phyloP scores from a whole-genome alignment of 2,113 vertebrate genomes.

The Fulmarus glacialis region DNA sequence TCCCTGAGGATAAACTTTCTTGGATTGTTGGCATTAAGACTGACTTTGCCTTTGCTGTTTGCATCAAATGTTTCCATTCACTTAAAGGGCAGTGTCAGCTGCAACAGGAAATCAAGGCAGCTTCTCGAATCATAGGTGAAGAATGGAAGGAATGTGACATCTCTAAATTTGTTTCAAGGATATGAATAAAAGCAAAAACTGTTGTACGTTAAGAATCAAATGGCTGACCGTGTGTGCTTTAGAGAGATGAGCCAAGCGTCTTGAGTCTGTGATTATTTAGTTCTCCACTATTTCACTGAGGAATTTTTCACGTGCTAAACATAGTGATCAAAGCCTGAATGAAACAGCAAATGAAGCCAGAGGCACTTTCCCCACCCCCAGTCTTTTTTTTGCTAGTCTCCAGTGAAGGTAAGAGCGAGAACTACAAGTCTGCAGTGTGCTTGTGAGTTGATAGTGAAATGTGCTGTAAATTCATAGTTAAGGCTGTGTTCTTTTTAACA shows the following conservation, averaged over 20 bases:
- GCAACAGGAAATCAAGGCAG: conserved; percentile 65
- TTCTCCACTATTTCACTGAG: conserved; percentile 36
- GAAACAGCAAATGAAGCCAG: conserved; percentile 29
- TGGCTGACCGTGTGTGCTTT: conserved; percentile 2
- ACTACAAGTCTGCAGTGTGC: neutral
- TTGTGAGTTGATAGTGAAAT: neutral
- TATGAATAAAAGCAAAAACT: conserved; percentile 58
- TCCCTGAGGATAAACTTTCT: neutral
- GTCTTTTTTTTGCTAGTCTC: neutral
- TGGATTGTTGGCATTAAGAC: neutral
- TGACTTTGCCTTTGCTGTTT: conserved; percentile 36
- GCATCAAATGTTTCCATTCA: conserved; percentile 41
- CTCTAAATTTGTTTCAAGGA: conserved; percentile 69
- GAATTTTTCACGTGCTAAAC: conserved; percentile 46
- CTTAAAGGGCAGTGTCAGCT: conserved; percentile 70
- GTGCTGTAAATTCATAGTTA: neutral
- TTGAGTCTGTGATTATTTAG: conserved; percentile 41
- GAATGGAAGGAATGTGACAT: conserved; percentile 67
- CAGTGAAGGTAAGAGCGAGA: neutral
- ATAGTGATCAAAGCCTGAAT: conserved; percentile 56
- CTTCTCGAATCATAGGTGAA: conserved; percentile 66
- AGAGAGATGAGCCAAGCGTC: conserved; percentile 29
- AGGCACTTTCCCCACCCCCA: neutral
- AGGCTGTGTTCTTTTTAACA: neutral
- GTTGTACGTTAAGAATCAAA: neutral